Evolutionary conservation across 2,113 vertebrate genomes (phyloP), one percentile per base, ranked within the genome.

Genomic region (Oryzias javanicus): DNA sequence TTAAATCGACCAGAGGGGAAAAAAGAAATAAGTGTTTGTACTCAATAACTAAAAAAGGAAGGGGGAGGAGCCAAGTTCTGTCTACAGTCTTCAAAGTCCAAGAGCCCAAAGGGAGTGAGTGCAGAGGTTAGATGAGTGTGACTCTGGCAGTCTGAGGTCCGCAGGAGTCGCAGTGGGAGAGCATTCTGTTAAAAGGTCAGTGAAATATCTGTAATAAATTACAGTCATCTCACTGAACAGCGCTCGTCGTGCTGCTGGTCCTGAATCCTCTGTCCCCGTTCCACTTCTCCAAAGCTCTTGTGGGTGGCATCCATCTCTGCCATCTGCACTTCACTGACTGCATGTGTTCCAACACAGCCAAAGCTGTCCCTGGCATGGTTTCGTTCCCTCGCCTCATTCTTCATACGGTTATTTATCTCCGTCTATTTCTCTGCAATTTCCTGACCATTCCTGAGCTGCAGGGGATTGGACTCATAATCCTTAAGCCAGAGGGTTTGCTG

Each of bases 221-320:
- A 67, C 57, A 70, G 73, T 61, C 61, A 59, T 68, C 74, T 66
- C 58, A 6, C 60, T 68, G 25, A 76, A 49, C 17, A 18, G 4
- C 49, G 44, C 60, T 16, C 29, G 8, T 35, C 10, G 29, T 35
- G 29, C 29, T 35, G 29, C 29, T 35, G 29, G 41, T 53, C 17
- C 45, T 48, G 56, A 20, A 50, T 54, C 44, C 54, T 40, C 16
- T 60, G 29, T 19, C 51, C n/a, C 15, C 4, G 14, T 71, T 62
- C 70, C 67, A 67, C 73, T 49, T 79, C 61, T 78, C 67, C 44
- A 78, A 77, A 72, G 67, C 70, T 76, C 64, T 74, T 79, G 80
- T 81, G 75, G 70, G 83, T 74, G 76, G 67, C 71, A 80, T 86
- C 82, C 84, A 83, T 82, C 80, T 75, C 68, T 67, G 72, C 75